Conservation (phyloP, 2,797 vertebrate species). For the Siniperca scherzeri region DNA sequence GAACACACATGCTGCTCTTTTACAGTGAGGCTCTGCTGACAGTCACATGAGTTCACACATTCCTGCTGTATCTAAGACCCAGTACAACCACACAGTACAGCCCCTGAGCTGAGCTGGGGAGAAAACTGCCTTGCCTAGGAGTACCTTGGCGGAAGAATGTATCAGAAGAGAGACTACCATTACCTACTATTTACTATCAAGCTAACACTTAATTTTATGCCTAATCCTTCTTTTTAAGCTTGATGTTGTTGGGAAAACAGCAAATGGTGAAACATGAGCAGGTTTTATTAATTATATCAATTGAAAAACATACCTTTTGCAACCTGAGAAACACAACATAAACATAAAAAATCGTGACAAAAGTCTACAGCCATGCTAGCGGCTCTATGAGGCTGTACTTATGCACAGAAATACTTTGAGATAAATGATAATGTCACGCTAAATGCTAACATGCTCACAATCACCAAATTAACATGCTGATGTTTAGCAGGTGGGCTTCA, state of each 20-base stretch:
- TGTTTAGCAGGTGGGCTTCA: neutral
- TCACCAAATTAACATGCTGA: neutral
- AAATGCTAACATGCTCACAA: neutral
- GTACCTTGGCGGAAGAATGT: neutral
- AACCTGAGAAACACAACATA: neutral
- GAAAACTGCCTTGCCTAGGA: neutral
- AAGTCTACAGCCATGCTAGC: neutral
- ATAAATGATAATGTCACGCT: neutral
- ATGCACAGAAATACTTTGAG: too few relatives aligned
- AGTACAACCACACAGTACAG: neutral
- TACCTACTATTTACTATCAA: neutral
- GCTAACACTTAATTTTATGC: neutral
- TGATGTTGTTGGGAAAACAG: neutral
- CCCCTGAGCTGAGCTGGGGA: neutral
- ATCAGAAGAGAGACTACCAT: neutral
- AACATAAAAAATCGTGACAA: neutral
- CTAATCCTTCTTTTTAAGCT: neutral
- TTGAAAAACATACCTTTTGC: neutral
- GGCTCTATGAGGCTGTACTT: too few relatives aligned
- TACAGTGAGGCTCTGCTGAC: neutral
- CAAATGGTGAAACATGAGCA: neutral
- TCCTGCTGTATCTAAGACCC: constrained; percentile 2
- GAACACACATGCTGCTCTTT: constrained; percentile 21
- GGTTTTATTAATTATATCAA: neutral
- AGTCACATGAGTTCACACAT: constrained; percentile 31